Conservation (phyloP, 2,113 vertebrate species). For the Pseudolaguvia tuberculata region DNA sequence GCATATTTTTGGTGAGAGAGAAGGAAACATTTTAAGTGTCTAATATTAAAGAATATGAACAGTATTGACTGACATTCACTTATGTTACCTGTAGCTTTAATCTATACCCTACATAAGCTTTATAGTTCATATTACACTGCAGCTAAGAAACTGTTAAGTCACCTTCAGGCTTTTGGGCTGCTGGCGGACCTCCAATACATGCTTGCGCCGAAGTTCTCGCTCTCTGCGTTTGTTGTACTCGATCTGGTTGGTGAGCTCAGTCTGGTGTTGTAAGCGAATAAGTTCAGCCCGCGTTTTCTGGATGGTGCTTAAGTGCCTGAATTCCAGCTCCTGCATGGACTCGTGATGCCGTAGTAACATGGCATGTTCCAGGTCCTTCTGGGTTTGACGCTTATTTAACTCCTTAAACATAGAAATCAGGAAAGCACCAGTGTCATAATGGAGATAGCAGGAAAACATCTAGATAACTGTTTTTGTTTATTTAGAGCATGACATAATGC, state of each 20-base stretch:
- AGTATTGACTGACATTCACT: background rate
- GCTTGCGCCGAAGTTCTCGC: slow-evolving; percentile 90
- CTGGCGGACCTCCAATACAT: slow-evolving; percentile 97
- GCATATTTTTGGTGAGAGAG: too few relatives aligned
- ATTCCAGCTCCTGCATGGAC: slow-evolving; percentile 98
- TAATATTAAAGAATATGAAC: background rate
- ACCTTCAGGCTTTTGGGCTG: slow-evolving; percentile 99
- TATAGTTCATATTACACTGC: background rate
- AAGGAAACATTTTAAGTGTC: background rate
- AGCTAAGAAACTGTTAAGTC: slow-evolving; percentile 1
- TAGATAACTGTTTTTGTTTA: background rate
- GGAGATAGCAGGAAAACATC: background rate
- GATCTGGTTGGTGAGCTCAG: slow-evolving; percentile 97
- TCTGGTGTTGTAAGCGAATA: slow-evolving; percentile 94
- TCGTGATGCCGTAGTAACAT: slow-evolving; percentile 97
- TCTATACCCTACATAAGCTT: background rate
- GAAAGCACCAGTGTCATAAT: background rate
- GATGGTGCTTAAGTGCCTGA: slow-evolving; percentile 91
- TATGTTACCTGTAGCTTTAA: background rate
- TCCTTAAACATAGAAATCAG: slow-evolving; percentile 68
- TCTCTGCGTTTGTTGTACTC: slow-evolving; percentile 98
- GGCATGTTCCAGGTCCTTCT: slow-evolving; percentile 96
- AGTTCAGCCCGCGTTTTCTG: slow-evolving; percentile 93
- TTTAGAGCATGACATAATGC: background rate
- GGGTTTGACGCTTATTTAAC: slow-evolving; percentile 94